Percentiles rank a stretch among this genome's conserved stretches.
phyloP scores from a whole-genome alignment of 2,797 vertebrate species.

The Morelia viridis region DNA sequence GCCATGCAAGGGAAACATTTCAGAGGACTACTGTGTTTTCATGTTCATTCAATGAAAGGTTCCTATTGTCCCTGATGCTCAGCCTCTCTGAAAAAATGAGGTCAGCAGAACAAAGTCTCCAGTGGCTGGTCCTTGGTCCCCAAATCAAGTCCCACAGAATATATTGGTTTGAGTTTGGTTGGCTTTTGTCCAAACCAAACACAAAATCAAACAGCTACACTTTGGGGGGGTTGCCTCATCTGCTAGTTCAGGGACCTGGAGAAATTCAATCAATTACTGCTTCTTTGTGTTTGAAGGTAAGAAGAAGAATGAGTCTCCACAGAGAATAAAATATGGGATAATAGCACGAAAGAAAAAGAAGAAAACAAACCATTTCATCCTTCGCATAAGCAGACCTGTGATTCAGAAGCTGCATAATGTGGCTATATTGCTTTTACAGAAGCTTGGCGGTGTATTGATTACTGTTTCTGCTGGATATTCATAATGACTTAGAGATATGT shows the following conservation, averaged over 20 bases:
- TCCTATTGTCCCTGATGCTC: neutral
- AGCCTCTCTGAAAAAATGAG: neutral
- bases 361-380: neutral
- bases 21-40: neutral
- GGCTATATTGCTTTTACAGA: neutral
- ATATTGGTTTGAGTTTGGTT: neutral
- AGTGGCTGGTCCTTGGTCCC: neutral
- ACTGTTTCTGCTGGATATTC: neutral
- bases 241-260: neutral
- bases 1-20: neutral
- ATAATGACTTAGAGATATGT: neutral
- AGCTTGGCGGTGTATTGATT: neutral
- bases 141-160: neutral
- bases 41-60: neutral
- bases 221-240: neutral
- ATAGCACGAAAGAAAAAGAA: neutral
- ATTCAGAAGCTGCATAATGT: neutral
- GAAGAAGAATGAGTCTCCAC: constrained; percentile 7
- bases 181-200: neutral
- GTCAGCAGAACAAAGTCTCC: neutral
- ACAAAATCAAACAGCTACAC: neutral
- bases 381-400: neutral
- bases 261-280: constrained; percentile 19
- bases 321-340: neutral
- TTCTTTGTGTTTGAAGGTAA: constrained; percentile 1